Evolutionary conservation across 2,797 vertebrate genomes (phyloP), one percentile per base, ranked within the genome.

Genomic region (Botia kubotai): DNA sequence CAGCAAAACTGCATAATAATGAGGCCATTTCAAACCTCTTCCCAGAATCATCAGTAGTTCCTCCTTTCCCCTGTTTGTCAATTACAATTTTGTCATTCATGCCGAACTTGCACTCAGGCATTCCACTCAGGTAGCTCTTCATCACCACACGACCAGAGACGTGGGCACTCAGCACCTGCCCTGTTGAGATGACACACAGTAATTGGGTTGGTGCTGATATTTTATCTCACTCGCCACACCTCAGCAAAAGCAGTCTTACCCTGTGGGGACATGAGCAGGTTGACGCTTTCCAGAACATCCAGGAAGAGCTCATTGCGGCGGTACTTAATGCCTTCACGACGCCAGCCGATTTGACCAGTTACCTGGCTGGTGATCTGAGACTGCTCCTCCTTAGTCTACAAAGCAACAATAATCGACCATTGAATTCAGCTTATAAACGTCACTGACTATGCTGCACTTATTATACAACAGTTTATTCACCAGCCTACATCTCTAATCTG

Each of bases 11-110:
- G n/a, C 36, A 26, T 12, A 12, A 82, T 23, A 3, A 48, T 60
- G 29, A 23, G 12, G 23, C 21, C 3, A 16, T 12, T 1, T 93
- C 89, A 80, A 80, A 99, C 98, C 97, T 99, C 90, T 99, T 99
- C 84, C 95, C 96, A 4, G 96, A 95, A 72, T 99, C 98, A 69
- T 99, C 98, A 0, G 96, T 93, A 2, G 95, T 95, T 89, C 95
- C 97, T 85, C 97, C 97, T 91, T 99, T 99, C 87, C 98, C 97
- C 91, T 98, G 97, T 89, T 99, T 99, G 91, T 99, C 98, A 82
- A 99, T 99, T 14, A 99, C 97, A 53, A 99, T 99, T 93, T 99
- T 99, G 93, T 99, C 98, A 68, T 99, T 99, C 98, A 99, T 99
- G 86, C 98, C 98, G 78, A 99, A 99, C 88, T 99, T 99, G 94